Percentiles rank a stretch among this genome's conserved stretches.
phyloP scores from a whole-genome alignment of 2,888 invertebrate genomes.

The Luperina nickerlii region DNA sequence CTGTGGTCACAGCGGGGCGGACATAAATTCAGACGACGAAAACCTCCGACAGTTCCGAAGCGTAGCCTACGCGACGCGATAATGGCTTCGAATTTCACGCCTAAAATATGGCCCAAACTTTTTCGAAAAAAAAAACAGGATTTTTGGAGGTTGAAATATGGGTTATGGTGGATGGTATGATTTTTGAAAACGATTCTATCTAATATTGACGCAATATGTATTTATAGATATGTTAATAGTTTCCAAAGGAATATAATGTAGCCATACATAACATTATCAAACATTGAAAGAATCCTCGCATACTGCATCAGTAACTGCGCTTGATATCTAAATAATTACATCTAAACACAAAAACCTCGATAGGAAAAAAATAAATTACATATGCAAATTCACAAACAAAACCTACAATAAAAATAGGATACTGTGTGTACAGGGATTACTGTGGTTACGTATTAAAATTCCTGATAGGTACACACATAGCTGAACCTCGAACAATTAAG shows the following conservation, averaged over 20 bases:
- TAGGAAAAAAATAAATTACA: slow-evolving; percentile 73
- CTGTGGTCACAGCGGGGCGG: slow-evolving; percentile 75
- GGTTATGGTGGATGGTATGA: neutral
- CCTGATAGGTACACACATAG: slow-evolving; percentile 80
- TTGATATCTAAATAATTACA: slow-evolving; percentile 10
- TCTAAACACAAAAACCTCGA: slow-evolving; percentile 64
- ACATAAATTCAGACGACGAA: slow-evolving; percentile 79
- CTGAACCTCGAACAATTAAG: slow-evolving; percentile 79
- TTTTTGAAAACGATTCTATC: neutral
- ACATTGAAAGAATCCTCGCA: neutral
- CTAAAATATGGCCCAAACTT: slow-evolving; percentile 66
- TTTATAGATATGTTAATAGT: neutral
- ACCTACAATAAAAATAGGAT: slow-evolving; percentile 85
- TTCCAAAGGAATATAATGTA: neutral
- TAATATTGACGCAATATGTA: slow-evolving; percentile 4
- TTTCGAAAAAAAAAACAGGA: slow-evolving; percentile 40
- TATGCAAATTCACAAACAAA: slow-evolving; percentile 81
- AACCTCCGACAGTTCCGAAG: slow-evolving; percentile 75
- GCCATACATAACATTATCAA: neutral
- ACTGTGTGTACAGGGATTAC: slow-evolving; percentile 69
- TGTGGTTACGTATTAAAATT: slow-evolving; percentile 83
- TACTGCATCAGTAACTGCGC: neutral
- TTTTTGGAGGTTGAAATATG: slow-evolving; percentile 24
- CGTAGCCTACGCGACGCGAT: slow-evolving; percentile 73
- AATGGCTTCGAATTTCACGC: slow-evolving; percentile 77